Conservation (phyloP, 2,888 invertebrate species). For the Elegia similella region DNA sequence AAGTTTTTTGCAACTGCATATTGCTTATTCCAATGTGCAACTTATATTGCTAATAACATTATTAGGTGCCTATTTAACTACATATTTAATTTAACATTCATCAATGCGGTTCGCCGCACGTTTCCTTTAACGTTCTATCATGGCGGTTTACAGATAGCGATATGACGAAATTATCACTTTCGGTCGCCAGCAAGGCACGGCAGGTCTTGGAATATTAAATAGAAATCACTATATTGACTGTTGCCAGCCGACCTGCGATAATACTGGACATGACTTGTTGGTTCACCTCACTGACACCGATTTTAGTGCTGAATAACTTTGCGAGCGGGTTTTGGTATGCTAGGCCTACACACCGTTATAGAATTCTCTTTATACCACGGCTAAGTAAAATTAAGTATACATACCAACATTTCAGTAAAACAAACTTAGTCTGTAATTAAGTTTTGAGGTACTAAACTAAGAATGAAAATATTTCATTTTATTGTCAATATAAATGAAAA, state of each 20-base stretch:
- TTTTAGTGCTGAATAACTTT: constrained; percentile 2
- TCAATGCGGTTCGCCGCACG: constrained; percentile 18
- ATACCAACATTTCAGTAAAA: too few species aligned
- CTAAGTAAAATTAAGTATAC: background rate
- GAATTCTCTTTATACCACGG: background rate
- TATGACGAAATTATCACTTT: constrained; percentile 38
- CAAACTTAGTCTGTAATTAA: too few species aligned
- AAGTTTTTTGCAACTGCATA: too few species aligned
- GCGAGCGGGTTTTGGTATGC: background rate
- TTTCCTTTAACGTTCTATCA: constrained; percentile 40
- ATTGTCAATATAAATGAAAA: too few species aligned
- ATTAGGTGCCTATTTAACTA: background rate
- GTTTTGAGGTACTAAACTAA: too few species aligned
- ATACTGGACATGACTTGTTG: background rate
- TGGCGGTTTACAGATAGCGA: constrained; percentile 44
- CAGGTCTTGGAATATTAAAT: constrained; percentile 22
- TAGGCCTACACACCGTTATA: background rate
- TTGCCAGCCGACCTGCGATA: constrained; percentile 6
- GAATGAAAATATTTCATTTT: too few species aligned
- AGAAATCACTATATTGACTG: constrained; percentile 17
- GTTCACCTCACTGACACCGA: constrained; percentile 14
- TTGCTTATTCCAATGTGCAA: too few species aligned
- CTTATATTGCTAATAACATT: background rate
- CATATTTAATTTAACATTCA: background rate
- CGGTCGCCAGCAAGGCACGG: constrained; percentile 21